Conservation (phyloP, 2,797 vertebrate species). For the Xenentodon cancila region DNA sequence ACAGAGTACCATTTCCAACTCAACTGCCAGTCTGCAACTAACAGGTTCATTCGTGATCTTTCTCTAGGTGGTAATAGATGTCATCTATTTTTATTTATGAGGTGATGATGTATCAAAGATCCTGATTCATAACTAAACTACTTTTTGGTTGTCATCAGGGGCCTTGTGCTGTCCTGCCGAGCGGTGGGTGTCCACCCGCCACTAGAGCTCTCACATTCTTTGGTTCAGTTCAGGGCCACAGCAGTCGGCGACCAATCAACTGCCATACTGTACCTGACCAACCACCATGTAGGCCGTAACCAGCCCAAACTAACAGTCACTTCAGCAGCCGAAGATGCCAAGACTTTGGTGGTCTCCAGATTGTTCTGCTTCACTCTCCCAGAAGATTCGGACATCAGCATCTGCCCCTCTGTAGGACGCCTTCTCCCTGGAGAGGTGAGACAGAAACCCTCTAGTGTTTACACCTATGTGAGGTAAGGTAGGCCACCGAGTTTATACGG, state of each 20-base stretch:
- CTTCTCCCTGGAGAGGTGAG: slow-evolving; percentile 90
- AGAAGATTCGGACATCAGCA: slow-evolving; percentile 78
- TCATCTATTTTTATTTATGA: background rate
- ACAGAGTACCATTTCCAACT: slow-evolving; percentile 87
- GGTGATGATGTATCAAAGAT: background rate
- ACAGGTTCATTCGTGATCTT: slow-evolving; percentile 80
- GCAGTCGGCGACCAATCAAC: slow-evolving; percentile 82
- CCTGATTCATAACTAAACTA: background rate
- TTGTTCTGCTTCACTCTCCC: slow-evolving; percentile 87
- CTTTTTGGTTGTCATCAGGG: slow-evolving; percentile 71
- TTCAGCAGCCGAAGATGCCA: slow-evolving; percentile 40
- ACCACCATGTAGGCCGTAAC: slow-evolving; percentile 68
- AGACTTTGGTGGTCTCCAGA: slow-evolving; percentile 63
- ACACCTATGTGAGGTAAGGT: background rate
- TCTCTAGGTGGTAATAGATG: background rate
- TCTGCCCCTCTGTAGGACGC: slow-evolving; percentile 84
- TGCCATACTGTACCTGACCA: slow-evolving; percentile 81
- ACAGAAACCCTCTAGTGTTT: slow-evolving; percentile 4
- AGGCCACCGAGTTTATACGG: background rate
- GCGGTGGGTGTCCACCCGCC: slow-evolving; percentile 86
- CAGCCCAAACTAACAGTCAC: slow-evolving; percentile 64
- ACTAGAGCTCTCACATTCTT: slow-evolving; percentile 88
- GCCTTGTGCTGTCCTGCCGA: slow-evolving; percentile 87
- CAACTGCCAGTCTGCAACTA: slow-evolving; percentile 87
- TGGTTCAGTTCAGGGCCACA: slow-evolving; percentile 88